A percentile compares a stretch with the other conserved stretches of the same genome.
Evolutionary conservation across 2,888 invertebrate species (phyloP).

Genomic region (Drosophila anceps): DNA sequence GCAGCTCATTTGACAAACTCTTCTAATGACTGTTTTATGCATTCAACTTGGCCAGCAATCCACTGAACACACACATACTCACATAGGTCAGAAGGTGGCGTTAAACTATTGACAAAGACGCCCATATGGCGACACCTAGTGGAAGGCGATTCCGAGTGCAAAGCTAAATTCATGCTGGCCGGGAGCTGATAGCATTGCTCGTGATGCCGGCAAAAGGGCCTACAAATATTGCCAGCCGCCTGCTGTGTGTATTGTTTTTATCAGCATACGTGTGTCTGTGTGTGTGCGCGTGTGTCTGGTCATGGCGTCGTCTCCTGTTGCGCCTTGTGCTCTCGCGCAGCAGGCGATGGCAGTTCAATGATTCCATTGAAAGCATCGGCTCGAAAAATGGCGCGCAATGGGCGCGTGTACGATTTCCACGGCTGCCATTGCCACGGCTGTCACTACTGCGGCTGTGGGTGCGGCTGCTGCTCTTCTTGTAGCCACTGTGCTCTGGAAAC

Average conservation of each 20-base stretch:
- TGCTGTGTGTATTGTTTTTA: slow-evolving; percentile 49
- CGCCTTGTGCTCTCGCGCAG: slow-evolving; percentile 50
- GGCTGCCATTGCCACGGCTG: slow-evolving; percentile 16
- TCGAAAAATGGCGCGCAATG: slow-evolving; percentile 60
- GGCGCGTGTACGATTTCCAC: slow-evolving; percentile 37
- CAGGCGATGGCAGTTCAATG: slow-evolving; percentile 44
- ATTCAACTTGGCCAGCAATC: slow-evolving; percentile 29
- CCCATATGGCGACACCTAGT: slow-evolving; percentile 20
- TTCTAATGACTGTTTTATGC: slow-evolving; percentile 57
- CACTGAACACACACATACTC: slow-evolving; percentile 7
- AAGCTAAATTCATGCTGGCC: slow-evolving; percentile 35
- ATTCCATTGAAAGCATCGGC: slow-evolving; percentile 31
- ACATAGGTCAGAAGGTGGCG: slow-evolving; percentile 23
- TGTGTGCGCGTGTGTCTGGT: slow-evolving; percentile 20
- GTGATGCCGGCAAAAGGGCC: slow-evolving; percentile 52
- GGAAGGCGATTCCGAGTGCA: slow-evolving; percentile 38
- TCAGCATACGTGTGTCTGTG: slow-evolving; percentile 12
- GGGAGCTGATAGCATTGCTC: slow-evolving; percentile 16
- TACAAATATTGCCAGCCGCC: slow-evolving; percentile 59
- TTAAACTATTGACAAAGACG: slow-evolving; percentile 39
- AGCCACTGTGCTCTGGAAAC: slow-evolving; percentile 22
- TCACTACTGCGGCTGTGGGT: slow-evolving; percentile 1
- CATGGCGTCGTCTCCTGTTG: slow-evolving; percentile 73
- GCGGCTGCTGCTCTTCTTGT: slow-evolving; percentile 14
- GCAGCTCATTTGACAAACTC: slow-evolving; percentile 69